These are phyloP conservation scores for Bombus sibiricus DNA, from an alignment of 1,140 invertebrate genomes.

Conservation along the genomic window DNA sequence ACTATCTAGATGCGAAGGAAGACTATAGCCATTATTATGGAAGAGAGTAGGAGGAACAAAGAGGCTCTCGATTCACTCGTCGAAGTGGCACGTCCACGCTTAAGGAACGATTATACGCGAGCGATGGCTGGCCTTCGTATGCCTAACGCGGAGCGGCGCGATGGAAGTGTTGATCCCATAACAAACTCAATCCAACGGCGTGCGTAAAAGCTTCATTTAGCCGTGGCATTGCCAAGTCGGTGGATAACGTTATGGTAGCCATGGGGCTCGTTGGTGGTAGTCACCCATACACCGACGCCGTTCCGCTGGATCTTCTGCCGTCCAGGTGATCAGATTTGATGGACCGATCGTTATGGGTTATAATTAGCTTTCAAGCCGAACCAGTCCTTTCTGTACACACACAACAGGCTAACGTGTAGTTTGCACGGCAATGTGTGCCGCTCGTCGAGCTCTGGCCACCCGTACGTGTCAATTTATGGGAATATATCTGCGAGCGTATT, in stretches of 20 bases:
- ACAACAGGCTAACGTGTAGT: neutral
- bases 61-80: constrained; percentile 42
- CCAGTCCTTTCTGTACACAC: constrained; percentile 32
- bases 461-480: constrained; percentile 43
- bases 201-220: constrained; percentile 78
- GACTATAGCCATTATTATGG: no score
- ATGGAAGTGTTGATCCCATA: constrained; percentile 73
- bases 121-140: constrained; percentile 51
- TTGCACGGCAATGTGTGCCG: neutral
- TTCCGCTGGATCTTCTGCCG: constrained; percentile 37
- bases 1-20: neutral
- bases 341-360: constrained; percentile 78
- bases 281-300: neutral
- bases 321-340: constrained; percentile 76
- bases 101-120: constrained; percentile 59
- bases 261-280: neutral
- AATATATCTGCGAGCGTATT: constrained; percentile 32
- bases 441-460: neutral
- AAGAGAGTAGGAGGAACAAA: constrained; percentile 27
- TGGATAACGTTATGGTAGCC: constrained; percentile 41
- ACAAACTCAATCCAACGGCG: constrained; percentile 71
- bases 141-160: constrained; percentile 53
- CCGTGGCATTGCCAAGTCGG: constrained; percentile 51
- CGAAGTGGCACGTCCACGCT: constrained; percentile 56
- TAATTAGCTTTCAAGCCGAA: constrained; percentile 74